Evolutionary conservation across 2,888 invertebrate genomes (phyloP).

Genomic region (Operophtera brumata): DNA sequence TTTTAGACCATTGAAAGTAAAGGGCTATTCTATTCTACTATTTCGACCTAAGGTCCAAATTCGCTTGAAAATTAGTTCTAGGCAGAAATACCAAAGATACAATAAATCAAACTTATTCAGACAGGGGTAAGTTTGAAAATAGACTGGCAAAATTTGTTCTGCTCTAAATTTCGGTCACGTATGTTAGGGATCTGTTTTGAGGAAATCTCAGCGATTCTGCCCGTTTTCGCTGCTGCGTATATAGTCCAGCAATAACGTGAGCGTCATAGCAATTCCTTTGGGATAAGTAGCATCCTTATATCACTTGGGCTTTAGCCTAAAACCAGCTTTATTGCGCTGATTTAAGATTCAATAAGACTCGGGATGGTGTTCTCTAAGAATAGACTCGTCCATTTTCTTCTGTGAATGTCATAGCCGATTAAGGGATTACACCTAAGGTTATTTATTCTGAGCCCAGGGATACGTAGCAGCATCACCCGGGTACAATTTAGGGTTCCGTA

Average conservation of each 20-base stretch:
- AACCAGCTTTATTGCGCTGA: too few species aligned
- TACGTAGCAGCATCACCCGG: too few species aligned
- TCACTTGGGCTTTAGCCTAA: too few species aligned
- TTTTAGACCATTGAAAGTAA: background rate
- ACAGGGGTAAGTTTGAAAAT: background rate
- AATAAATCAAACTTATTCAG: background rate
- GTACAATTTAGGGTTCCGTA: too few species aligned
- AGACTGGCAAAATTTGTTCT: background rate
- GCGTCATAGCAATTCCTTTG: slow-evolving; percentile 5
- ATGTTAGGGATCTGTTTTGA: slow-evolving; percentile 12
- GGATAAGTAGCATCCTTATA: slow-evolving; percentile 3
- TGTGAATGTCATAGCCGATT: too few species aligned
- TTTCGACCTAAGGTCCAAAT: background rate
- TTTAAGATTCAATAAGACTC: too few species aligned
- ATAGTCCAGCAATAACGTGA: background rate
- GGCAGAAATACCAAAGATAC: background rate
- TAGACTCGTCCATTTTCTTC: too few species aligned
- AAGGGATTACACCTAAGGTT: too few species aligned
- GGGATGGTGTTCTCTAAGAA: too few species aligned
- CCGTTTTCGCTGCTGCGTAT: background rate
- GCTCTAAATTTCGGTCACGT: slow-evolving; percentile 11
- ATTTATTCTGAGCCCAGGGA: too few species aligned
- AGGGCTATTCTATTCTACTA: background rate
- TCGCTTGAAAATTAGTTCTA: background rate
- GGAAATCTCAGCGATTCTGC: slow-evolving; percentile 15